These are phyloP conservation scores for Drosophila burlai DNA, from an alignment of 1,140 invertebrate genomes.

Conservation along the genomic window DNA sequence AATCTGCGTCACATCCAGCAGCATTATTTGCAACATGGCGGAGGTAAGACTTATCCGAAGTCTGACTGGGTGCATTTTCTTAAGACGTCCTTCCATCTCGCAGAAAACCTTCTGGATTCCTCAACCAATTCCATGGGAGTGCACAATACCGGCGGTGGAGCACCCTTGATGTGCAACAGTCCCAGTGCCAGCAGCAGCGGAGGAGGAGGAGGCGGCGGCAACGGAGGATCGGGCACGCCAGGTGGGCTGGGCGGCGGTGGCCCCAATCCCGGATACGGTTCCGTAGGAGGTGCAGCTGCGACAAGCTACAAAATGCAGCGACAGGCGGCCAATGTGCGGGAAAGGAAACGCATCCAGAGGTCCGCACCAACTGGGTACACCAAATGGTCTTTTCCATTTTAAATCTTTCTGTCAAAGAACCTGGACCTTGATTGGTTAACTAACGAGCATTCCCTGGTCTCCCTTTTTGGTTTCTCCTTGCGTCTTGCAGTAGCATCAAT, in stretches of 20 bases:
- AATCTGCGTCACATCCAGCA: constrained; percentile 84
- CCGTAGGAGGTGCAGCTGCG: constrained; percentile 86
- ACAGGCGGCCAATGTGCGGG: constrained; percentile 96
- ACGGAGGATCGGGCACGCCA: constrained; percentile 21
- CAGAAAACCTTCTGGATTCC: constrained; percentile 77
- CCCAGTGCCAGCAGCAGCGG: constrained; percentile 73
- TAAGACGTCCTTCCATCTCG: neutral
- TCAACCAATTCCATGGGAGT: constrained; percentile 66
- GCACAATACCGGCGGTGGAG: constrained; percentile 53
- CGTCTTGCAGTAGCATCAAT: constrained; percentile 96
- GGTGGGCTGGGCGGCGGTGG: constrained; percentile 32
- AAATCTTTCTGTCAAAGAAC: constrained; percentile 30
- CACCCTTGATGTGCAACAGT: constrained; percentile 77
- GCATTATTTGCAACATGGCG: constrained; percentile 81
- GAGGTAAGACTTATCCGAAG: constrained; percentile 34
- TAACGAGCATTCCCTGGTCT: constrained; percentile 49
- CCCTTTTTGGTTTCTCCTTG: constrained; percentile 24
- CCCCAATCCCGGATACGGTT: constrained; percentile 49
- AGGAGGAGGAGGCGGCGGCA: constrained; percentile 45
- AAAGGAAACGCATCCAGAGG: constrained; percentile 98
- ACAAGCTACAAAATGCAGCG: constrained; percentile 94
- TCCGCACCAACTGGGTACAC: constrained; percentile 91
- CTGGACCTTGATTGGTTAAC: constrained; percentile 5
- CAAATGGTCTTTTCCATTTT: constrained; percentile 84
- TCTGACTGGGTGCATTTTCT: too few relatives aligned